Evolutionary conservation across 2,113 vertebrate species (phyloP).

Genomic region (Drymodes brunneopygia): DNA sequence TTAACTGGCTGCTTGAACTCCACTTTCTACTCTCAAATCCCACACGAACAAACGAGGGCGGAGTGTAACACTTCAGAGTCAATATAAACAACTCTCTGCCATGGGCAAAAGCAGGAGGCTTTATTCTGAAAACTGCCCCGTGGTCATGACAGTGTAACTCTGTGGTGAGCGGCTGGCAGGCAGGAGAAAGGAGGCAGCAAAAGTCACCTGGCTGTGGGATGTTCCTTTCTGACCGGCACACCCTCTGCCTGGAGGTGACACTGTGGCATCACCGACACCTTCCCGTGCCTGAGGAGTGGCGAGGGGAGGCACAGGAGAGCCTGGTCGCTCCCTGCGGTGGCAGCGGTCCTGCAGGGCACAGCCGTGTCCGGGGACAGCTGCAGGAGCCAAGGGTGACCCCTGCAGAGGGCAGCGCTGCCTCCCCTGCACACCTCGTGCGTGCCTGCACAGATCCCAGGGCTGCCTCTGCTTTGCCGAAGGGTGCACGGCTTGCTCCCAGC

Average conservation of each 20-base stretch:
- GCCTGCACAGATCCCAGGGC: not conserved
- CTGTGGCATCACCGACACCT: not conserved
- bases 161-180: not conserved
- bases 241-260: rapidly evolving
- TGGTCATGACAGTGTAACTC: not conserved
- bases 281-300: not conserved
- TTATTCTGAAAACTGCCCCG: not conserved
- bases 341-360: not conserved
- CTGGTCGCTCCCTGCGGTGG: not conserved
- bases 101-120: not conserved
- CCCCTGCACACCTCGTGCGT: rapidly evolving
- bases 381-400: not conserved
- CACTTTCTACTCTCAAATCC: slow-evolving; percentile 1
- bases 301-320: not conserved
- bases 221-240: not conserved
- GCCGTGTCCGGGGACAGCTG: rapidly evolving
- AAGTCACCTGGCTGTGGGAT: rapidly evolving
- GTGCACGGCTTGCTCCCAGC: not conserved
- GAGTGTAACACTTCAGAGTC: not conserved
- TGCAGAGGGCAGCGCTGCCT: not conserved
- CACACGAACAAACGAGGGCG: rapidly evolving
- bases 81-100: not conserved
- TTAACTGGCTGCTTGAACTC: slow-evolving; percentile 24
- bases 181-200: not conserved
- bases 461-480: not conserved